Evolutionary conservation across 1,140 invertebrate genomes (phyloP), one percentile per base, ranked within the genome.

Genomic region (Eumeta japonica): DNA sequence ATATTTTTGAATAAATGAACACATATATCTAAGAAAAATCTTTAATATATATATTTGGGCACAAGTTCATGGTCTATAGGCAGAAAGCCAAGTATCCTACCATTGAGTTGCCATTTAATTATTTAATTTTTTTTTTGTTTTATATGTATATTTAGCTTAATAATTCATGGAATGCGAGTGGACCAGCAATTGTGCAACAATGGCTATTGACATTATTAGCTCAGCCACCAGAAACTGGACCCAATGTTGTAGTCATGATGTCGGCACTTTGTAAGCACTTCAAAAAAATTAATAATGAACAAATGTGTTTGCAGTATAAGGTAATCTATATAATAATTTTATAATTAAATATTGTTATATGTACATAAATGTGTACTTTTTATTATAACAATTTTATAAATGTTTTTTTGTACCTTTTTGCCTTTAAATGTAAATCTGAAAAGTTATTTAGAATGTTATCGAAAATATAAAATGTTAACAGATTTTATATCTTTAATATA

Each of bases 191-290:
- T 28, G 32, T 57, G 13, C 27, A 56, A 16, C 67, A 61, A 34
- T 81, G 79, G 56, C 41, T 76, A 0, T 62, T 76, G 35, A 58
- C 70, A 12, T 51, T 82, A 9, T 48, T 62, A 5, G 57, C 64
- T 28, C 53, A 71, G 17, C 64, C 79, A 19, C 43, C 72, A 7
- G 77, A 73, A 32, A 66, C 75, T 15, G 79, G 77, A 5, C 64
- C 66, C 10, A 62, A 68, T 12, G 35, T 73, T 3, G 58, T 52
- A 28, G 54, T 73, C 1, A 37, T 58, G 0, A 60, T 61, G 39
- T 59, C 64, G 2, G 58, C 53, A 0, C 41, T 73, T 1, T 73
- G 68, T 35, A 44, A 49, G 14, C 64, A 73, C 36, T 45, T 41
- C 9, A 53, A 48, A 28, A 40, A 58, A 12, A 48, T 47, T 3